phyloP scores from a whole-genome alignment of 2,888 invertebrate species.

The Orthonychiurus folsomi region DNA sequence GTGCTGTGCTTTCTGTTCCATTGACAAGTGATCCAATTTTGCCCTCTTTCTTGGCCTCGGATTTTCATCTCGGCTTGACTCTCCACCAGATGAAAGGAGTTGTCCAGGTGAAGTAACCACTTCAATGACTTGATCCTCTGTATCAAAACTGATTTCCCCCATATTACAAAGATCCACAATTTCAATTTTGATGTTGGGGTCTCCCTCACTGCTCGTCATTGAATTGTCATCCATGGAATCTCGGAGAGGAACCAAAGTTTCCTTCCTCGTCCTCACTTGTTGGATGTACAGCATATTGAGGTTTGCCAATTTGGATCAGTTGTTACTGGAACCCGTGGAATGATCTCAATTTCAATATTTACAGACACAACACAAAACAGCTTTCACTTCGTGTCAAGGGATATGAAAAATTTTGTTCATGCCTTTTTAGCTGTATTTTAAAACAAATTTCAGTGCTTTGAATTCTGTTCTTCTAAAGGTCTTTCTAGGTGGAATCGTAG shows the following conservation, averaged over 20 bases:
- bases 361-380: too few species aligned
- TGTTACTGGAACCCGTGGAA: too few species aligned
- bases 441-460: too few species aligned
- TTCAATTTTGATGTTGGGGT: slow-evolving; percentile 29
- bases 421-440: too few species aligned
- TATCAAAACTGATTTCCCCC: slow-evolving; percentile 22
- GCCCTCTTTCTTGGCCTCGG: slow-evolving; percentile 35
- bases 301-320: too few species aligned
- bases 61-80: not conserved
- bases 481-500: too few species aligned
- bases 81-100: not conserved
- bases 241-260: slow-evolving; percentile 27
- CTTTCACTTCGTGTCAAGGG: too few species aligned
- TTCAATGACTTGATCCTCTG: slow-evolving; percentile 24
- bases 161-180: slow-evolving; percentile 28
- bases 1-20: slow-evolving; percentile 38
- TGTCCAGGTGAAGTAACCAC: slow-evolving; percentile 21
- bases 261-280: slow-evolving; percentile 31
- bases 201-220: slow-evolving; percentile 19
- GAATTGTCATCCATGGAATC: slow-evolving; percentile 7
- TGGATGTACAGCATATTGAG: slow-evolving; percentile 28
- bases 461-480: too few species aligned
- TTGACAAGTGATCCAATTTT: slow-evolving; percentile 36
- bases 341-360: too few species aligned
- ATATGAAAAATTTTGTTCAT: too few species aligned